Evolutionary conservation across 2,113 vertebrate genomes (phyloP).

Genomic region (Casuarius casuarius): DNA sequence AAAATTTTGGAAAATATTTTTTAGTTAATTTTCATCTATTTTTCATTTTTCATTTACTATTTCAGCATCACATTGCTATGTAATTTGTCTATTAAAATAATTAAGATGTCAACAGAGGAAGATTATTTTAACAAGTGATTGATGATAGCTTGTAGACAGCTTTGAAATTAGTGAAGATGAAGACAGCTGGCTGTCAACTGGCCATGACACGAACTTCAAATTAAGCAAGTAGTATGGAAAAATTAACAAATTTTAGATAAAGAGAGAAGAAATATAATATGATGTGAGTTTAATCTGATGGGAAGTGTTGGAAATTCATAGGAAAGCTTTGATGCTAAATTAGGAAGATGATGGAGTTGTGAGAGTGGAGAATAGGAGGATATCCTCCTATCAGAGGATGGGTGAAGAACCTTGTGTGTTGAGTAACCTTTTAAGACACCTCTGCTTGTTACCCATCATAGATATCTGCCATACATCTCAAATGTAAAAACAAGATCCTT

Average conservation of each 20-base stretch:
- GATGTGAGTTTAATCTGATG: neutral
- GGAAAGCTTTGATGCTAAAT: neutral
- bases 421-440: neutral
- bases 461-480: neutral
- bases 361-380: neutral
- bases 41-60: neutral
- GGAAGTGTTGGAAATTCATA: neutral
- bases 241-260: neutral
- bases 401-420: neutral
- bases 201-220: neutral
- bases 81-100: constrained; percentile 30
- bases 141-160: neutral
- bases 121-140: constrained; percentile 35
- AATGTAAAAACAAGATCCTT: neutral
- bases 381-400: neutral
- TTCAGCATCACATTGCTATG: neutral
- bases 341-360: neutral
- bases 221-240: neutral
- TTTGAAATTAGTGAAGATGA: neutral
- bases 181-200: constrained; percentile 1
- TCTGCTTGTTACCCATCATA: neutral
- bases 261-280: neutral
- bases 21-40: neutral
- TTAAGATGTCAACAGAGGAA: neutral
- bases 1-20: constrained; percentile 31